A percentile compares a stretch with the other conserved stretches of the same genome.
Evolutionary conservation across 1,140 invertebrate genomes (phyloP).

Genomic region (Lasioglossum albipes): DNA sequence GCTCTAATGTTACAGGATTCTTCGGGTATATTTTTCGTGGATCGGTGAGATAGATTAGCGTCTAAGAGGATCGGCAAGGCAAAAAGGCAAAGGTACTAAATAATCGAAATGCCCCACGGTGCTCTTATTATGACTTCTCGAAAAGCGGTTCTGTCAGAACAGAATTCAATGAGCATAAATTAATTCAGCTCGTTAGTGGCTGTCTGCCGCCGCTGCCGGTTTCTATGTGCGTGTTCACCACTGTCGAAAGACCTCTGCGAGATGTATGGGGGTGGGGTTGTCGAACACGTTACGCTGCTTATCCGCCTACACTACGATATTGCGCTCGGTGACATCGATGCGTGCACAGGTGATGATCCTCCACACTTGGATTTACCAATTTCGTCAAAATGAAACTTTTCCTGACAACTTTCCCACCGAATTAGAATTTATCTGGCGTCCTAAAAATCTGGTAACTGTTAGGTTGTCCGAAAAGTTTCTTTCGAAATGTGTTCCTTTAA

Average conservation of each 20-base stretch:
- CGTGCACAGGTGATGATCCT: neutral
- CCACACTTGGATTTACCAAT: too few relatives aligned
- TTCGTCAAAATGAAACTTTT: too few relatives aligned
- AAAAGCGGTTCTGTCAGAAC: conserved; percentile 64
- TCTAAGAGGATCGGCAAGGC: neutral
- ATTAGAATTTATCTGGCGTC: too few relatives aligned
- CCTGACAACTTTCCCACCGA: too few relatives aligned
- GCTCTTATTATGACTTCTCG: conserved; percentile 66
- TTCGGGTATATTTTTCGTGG: too few relatives aligned
- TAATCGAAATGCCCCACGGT: conserved; percentile 59
- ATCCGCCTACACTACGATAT: neutral
- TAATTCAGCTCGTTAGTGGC: conserved; percentile 73
- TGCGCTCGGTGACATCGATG: neutral
- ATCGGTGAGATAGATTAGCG: neutral
- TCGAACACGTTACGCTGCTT: neutral
- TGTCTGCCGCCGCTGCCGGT: conserved; percentile 24
- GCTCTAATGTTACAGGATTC: too few relatives aligned
- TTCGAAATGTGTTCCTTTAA: too few relatives aligned
- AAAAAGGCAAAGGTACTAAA: conserved; percentile 48
- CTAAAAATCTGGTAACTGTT: too few relatives aligned
- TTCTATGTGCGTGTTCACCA: conserved; percentile 28
- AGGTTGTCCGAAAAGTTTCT: too few relatives aligned
- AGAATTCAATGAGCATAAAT: conserved; percentile 71
- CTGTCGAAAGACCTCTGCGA: conserved; percentile 21
- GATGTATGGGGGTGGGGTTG: neutral